Evolutionary conservation across 1,140 invertebrate genomes (phyloP).

Genomic region (Subanguina moxae): DNA sequence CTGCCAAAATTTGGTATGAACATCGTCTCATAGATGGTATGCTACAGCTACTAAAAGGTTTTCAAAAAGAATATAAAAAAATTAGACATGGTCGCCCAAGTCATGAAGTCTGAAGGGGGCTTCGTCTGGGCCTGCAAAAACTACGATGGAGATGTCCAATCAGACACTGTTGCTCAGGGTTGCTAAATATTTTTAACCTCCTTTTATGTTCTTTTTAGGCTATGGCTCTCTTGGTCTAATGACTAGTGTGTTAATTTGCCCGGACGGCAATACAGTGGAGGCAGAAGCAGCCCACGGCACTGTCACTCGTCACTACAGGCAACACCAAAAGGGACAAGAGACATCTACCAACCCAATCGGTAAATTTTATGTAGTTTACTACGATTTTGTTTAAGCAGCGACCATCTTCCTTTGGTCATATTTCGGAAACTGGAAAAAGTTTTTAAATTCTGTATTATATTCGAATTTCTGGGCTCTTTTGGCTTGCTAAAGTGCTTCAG

Average conservation of each 20-base stretch:
- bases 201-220: conserved; percentile 55
- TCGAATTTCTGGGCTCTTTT: too few species aligned
- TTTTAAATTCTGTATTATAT: too few species aligned
- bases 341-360: conserved; percentile 63
- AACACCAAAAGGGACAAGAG: conserved; percentile 71
- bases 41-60: not conserved
- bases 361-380: too few species aligned
- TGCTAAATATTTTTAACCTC: conserved; percentile 68
- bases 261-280: conserved; percentile 93
- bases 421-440: too few species aligned
- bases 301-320: conserved; percentile 86
- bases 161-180: conserved; percentile 68
- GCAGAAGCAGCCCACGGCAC: conserved; percentile 96
- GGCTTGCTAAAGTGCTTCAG: too few species aligned
- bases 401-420: too few species aligned
- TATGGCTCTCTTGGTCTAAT: conserved; percentile 83
- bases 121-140: conserved; percentile 99
- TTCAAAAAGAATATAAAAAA: not conserved
- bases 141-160: conserved; percentile 98
- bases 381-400: too few species aligned
- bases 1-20: conserved; percentile 86
- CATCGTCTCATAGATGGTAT: conserved; percentile 74
- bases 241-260: conserved; percentile 88
- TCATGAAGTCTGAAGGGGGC: conserved; percentile 93
- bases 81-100: conserved; percentile 91